Base-by-base conservation (phyloP, 2,888 invertebrate species). In the Lamproptera curius region DNA sequence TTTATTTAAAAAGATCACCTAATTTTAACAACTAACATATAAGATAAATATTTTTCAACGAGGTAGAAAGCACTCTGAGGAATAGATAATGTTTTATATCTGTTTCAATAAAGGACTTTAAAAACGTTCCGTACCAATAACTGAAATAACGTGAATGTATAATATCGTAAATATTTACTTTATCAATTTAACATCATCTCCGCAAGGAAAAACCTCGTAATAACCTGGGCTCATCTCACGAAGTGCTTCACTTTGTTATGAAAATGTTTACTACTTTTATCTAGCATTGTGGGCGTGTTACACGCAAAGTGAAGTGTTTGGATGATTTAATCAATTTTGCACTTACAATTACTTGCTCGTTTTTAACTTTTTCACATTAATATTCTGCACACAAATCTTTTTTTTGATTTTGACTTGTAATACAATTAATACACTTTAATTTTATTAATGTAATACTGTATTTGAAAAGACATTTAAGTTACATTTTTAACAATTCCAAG, bases 201-300 rank as follows among this genome's bases (percentile, higher is more conserved):
- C 13, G 40, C 34, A 35, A 43, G 57, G 53, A 47, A 56, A n/a
- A n/a, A 54, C 15, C 47, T 50, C 14, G 34, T 28, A 39, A 40
- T 43, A 58, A 51, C 54, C 56, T 56, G 56, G 53, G 52, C 58
- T 59, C 62, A 65, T 64, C 60, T 57, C 54, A 55, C 50, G 54
- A 56, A 65, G 64, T 62, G 64, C 55, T 58, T 52, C 53, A 55
- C 50, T 49, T 54, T 52, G 47, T 52, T 53, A 46, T 51, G 53
- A 52, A 54, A 54, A 57, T 55, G 50, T 55, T 61, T 57, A 52
- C 56, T 57, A 51, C 56, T 52, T 61, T 61, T 59, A 57, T 61
- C 54, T 56, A 53, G 53, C 54, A 61, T 59, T 58, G 57, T 54
- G 48, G 52, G 55, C 51, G 56, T 46, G 34, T 52, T 45, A 54